Evolutionary conservation across 2,113 vertebrate species (phyloP).

Genomic region (Mobula hypostoma): DNA sequence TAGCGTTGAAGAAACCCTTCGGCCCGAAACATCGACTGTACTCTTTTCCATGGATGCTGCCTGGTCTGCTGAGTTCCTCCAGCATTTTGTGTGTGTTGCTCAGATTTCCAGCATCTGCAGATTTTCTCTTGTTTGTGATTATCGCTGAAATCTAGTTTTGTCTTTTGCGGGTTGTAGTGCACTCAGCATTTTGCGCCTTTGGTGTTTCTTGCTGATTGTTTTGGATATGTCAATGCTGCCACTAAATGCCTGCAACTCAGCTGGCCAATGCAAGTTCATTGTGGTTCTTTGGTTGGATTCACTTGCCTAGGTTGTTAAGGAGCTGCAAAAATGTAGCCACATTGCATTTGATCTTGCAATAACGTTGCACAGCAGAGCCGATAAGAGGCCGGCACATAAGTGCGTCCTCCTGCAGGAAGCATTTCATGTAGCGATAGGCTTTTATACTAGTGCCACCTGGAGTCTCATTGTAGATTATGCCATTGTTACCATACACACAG

Average conservation of each 20-base stretch:
- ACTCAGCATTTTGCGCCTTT: neutral
- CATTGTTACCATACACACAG: too few relatives aligned
- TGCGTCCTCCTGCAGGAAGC: neutral
- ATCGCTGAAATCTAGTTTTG: constrained; percentile 1
- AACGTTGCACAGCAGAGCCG: neutral
- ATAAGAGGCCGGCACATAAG: neutral
- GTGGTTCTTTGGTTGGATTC: neutral
- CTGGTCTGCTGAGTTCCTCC: too few relatives aligned
- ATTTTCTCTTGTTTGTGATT: too few relatives aligned
- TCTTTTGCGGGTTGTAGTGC: constrained; percentile 9
- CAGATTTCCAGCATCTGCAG: too few relatives aligned
- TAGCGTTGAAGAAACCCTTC: neutral
- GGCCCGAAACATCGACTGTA: too few relatives aligned
- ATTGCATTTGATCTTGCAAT: neutral
- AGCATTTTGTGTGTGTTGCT: too few relatives aligned
- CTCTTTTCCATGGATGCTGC: too few relatives aligned
- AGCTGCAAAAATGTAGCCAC: neutral
- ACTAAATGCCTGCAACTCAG: too few relatives aligned
- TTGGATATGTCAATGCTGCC: neutral
- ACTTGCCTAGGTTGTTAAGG: neutral
- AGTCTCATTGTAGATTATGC: neutral
- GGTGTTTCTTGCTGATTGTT: constrained; percentile 7
- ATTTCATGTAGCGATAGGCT: neutral
- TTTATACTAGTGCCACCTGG: constrained; percentile 32
- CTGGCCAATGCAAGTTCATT: neutral